Evolutionary conservation across 2,113 vertebrate species (phyloP), one percentile per base, ranked within the genome.

Genomic region (Nothobranchius kuhntae): DNA sequence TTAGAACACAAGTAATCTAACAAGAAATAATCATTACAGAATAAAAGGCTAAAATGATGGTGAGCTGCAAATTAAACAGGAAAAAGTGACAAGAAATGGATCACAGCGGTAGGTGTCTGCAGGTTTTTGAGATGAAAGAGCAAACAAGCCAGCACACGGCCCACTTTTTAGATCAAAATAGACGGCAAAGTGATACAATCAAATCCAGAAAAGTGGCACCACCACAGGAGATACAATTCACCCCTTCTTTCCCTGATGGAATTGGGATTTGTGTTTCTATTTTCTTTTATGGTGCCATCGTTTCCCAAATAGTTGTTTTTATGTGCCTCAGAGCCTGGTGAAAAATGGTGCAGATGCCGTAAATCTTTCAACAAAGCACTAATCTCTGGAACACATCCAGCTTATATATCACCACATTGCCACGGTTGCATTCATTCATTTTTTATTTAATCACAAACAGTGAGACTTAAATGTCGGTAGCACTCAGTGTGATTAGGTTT

Each of bases 231-330:
- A 82, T 68, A 75, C 61, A 84, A 85, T 83, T 73, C 69, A 38
- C 58, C 17, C 35, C n/a, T 74, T 77, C 71, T 77, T 47, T 69
- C 68, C 59, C 77, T 81, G 74, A 86, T 80, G 78, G 68, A 85
- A 82, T 71, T 71, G 75, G 73, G 75, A 85, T 89, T 86, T 86
- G 84, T 85, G 72, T 85, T 88, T 88, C 79, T 64, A 82, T 90
- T 89, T 86, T 82, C 71, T 87, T 87, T 87, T 86, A 89, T 67
- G 85, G 82, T 55, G 53, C 67, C 73, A 73, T 78, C 76, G 61
- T 88, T 89, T 82, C 77, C 82, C 79, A 77, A 78, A 85, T 75
- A 45, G 82, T 83, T 80, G 81, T 73, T 82, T 87, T 85, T 82
- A 86, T 86, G 80, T 65, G 69, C 71, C 75, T 82, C 60, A 38